Evolutionary conservation across 2,888 invertebrate genomes (phyloP), one percentile per base, ranked within the genome.

Genomic region (Nomada goodeniana): DNA sequence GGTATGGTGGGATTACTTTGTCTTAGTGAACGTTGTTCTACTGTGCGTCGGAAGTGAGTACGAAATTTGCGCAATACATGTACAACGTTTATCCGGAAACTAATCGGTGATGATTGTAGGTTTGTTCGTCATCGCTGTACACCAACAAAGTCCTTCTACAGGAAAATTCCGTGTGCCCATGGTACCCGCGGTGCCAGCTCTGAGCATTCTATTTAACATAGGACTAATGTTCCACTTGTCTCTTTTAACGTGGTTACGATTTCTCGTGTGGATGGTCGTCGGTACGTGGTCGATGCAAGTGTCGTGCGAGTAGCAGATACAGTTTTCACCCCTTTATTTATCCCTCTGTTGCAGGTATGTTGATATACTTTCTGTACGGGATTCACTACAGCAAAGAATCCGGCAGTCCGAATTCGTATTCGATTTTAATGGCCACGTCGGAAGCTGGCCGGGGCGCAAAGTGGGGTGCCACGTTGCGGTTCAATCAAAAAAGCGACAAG

Each of bases 371-470:
- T 94, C 94, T 97, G 1, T 98, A 98, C 92, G 98, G 98, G 5
- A 97, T 98, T 80, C 97, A 97, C 91, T 96, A 98, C 92, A 98
- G 98, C 93, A 97, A 97, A 93, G 96, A 97, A 88, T 96, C 97
- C 53, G 96, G 95, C 57, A 93, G 93, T 59, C 95, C 95, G 18
- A 95, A 95, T 36, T 94, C 95, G 0, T 96, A 96, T 90, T 96
- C 96, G 2, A 96, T 96, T 87, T 91, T 96, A 78, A 95, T 96
- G 95, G 96, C 96, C 5, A 95, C 95, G 0, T 95, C 96, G 0
- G 96, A 96, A 89, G 96, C 96, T 0, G 95, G 94, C 0, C 96
- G 95, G 53, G 93, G 92, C 0, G 91, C 92, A 64, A 95, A 95
- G 90, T 96, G 96, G 96, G 96, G 96, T 9, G 94, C 96, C 18